Evolutionary conservation across 37 sponge, comb jelly and placozoan species (phyloP).

Genomic region (Beroe forskalii): DNA sequence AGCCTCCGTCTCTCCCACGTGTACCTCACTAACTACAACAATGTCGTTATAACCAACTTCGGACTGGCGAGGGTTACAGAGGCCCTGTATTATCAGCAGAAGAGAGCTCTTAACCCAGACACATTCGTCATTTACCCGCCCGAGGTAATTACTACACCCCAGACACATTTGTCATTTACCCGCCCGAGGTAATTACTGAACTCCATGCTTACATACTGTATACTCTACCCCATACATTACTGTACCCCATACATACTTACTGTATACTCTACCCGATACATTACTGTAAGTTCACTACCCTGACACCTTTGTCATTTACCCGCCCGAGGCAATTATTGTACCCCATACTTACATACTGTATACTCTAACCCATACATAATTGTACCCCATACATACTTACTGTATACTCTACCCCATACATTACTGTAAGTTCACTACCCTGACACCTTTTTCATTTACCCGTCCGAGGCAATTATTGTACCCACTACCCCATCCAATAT

Average conservation of each 20-base stretch:
- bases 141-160: not conserved
- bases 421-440: too few relatives aligned
- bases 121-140: slow-evolving; percentile 32
- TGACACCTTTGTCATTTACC: slow-evolving; percentile 21
- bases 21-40: slow-evolving; percentile 37
- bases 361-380: not conserved
- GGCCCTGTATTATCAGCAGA: slow-evolving; percentile 46
- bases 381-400: not conserved
- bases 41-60: slow-evolving; percentile 42
- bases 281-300: too few relatives aligned
- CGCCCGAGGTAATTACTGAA: slow-evolving; percentile 16
- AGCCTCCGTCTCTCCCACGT: slow-evolving; percentile 21
- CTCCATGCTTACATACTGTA: not conserved
- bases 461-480: not conserved
- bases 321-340: slow-evolving; percentile 4
- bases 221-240: not conserved
- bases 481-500: too few relatives aligned
- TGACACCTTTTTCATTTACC: slow-evolving; percentile 12
- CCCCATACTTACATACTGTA: not conserved
- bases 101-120: not conserved
- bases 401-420: not conserved
- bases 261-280: not conserved
- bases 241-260: not conserved
- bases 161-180: slow-evolving; percentile 16
- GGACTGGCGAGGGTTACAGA: slow-evolving; percentile 32